Conservation (phyloP, 2,888 invertebrate genomes). For the Reticulitermes lucifugus region DNA sequence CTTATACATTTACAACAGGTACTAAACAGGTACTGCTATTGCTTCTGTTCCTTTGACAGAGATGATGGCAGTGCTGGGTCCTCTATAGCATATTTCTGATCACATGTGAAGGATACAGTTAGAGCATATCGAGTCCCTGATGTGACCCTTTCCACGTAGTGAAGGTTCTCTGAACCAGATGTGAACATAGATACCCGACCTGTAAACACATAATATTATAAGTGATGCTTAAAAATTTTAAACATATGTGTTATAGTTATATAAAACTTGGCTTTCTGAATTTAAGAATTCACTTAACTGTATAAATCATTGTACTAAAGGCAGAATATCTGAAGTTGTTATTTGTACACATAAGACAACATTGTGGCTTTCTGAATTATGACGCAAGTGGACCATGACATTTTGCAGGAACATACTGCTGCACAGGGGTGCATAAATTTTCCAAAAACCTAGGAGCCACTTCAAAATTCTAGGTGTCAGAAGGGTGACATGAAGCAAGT, state of each 20-base stretch:
- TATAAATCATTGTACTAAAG: too few relatives aligned
- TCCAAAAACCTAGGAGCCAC: too few relatives aligned
- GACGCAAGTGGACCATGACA: too few relatives aligned
- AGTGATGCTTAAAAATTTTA: not conserved
- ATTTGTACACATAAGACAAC: too few relatives aligned
- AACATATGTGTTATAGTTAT: not conserved
- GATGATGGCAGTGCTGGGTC: constrained; percentile 64
- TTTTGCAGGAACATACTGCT: too few relatives aligned
- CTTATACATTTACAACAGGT: not conserved
- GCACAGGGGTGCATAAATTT: too few relatives aligned
- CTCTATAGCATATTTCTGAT: constrained; percentile 73
- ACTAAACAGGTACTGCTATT: not conserved
- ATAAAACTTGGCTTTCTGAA: too few relatives aligned
- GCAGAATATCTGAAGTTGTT: too few relatives aligned
- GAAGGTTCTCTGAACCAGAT: constrained; percentile 87
- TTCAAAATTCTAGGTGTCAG: too few relatives aligned
- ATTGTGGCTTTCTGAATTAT: too few relatives aligned
- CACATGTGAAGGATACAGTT: constrained; percentile 89
- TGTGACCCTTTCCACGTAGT: constrained; percentile 83
- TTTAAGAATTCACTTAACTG: too few relatives aligned
- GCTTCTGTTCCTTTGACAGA: constrained; percentile 59
- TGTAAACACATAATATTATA: constrained; percentile 57
- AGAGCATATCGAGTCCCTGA: constrained; percentile 83
- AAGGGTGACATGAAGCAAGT: too few relatives aligned
- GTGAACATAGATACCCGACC: constrained; percentile 87